Evolutionary conservation across 2,888 invertebrate species (phyloP), one percentile per base, ranked within the genome.

Genomic region (Diarsia brunnea): DNA sequence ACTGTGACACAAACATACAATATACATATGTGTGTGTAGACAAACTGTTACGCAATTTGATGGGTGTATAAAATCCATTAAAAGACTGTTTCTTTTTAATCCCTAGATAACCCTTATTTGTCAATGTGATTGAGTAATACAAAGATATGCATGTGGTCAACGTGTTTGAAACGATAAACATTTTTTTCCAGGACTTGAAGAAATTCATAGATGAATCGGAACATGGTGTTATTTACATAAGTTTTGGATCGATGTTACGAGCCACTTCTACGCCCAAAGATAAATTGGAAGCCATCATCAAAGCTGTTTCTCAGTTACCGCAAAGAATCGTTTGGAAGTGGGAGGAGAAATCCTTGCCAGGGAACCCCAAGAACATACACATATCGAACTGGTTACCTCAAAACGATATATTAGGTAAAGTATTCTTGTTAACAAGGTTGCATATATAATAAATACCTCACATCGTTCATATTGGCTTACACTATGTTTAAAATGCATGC

Each of bases 301-400:
- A 93, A 4, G 98, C 97, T 2, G 94, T 98, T 73, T 93, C 96
- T 0, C 95, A 97, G 79, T 92, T 98, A 45, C 97, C 97, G 2
- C 97, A 98, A 86, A 97, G 97, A 84, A 97, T 98, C 4, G 92
- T 98, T 47, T 98, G 98, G 98, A 98, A 98, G 94, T 98, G 97
- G 97, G 98, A 98, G 88, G 95, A 96, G 69, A 97, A 97, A 14
- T 92, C 95, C 12, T 91, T 97, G 87, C 96, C 96, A 0, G 96
- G 95, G 31, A 96, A 97, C 84, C 97, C 97, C 0, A 93, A 96
- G 67, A 98, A 98, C 88, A 95, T 98, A 14, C 96, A 97, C 90
- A 89, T 97, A 24, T 95, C 95, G 73, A 97, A 97, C 70, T 98
- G 98, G 98, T 90, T 98, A 87, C 98, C 98, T 0, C 98, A 98